phyloP scores from a whole-genome alignment of 2,113 vertebrate species.

The Dipodomys spectabilis region DNA sequence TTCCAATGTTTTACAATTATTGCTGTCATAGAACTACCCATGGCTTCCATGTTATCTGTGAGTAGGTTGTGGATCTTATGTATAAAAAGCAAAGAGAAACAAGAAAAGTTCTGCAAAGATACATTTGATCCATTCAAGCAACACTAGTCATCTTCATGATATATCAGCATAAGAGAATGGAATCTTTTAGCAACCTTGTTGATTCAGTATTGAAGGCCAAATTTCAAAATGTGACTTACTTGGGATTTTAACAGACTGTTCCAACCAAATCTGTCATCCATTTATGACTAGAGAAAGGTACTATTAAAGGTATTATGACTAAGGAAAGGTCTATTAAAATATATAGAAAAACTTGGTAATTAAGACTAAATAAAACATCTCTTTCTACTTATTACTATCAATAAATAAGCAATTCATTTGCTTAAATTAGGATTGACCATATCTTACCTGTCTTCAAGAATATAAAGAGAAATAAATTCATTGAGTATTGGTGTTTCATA shows the following conservation, averaged over 20 bases:
- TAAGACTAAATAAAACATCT: background rate
- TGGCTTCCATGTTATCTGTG: background rate
- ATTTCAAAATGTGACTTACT: background rate
- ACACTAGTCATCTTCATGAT: background rate
- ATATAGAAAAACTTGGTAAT: background rate
- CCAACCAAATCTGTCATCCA: background rate
- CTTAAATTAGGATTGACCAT: background rate
- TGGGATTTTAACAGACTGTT: background rate
- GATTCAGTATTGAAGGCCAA: background rate
- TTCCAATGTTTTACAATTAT: constrained; percentile 54
- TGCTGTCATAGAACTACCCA: constrained; percentile 64
- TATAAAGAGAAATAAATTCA: too few species aligned
- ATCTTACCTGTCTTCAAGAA: background rate
- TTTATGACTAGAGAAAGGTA: background rate
- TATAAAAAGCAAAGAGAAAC: background rate
- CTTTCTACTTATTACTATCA: background rate
- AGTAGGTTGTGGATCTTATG: background rate
- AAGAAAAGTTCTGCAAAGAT: background rate
- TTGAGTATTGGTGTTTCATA: too few species aligned
- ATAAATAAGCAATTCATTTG: background rate
- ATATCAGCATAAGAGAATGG: background rate
- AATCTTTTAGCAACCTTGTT: background rate
- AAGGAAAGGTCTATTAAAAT: background rate
- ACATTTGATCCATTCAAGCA: background rate
- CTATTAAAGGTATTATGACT: background rate